Percentiles rank a stretch among this genome's conserved stretches.
Evolutionary conservation across 2,797 vertebrate genomes (phyloP).

Genomic region (Rachycentron canadum): DNA sequence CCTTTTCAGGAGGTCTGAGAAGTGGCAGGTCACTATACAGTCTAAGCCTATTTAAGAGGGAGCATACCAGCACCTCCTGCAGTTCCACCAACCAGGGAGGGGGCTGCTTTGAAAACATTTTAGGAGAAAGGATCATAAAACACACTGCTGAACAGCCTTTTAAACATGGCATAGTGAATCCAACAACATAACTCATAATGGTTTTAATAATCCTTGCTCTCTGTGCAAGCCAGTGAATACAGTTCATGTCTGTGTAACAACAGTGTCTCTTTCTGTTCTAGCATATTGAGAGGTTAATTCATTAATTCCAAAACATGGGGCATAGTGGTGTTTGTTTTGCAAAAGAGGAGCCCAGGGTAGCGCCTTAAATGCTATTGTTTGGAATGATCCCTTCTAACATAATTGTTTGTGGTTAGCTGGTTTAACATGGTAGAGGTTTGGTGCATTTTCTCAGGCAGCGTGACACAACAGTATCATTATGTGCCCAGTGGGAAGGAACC

Average conservation of each 20-base stretch:
- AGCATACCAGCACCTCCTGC: conserved; percentile 79
- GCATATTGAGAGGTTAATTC: conserved; percentile 47
- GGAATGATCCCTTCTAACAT: conserved; percentile 66
- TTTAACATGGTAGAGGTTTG: conserved; percentile 76
- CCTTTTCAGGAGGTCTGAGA: conserved; percentile 79
- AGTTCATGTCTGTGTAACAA: conserved; percentile 23
- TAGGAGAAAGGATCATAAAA: conserved; percentile 68
- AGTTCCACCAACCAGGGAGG: conserved; percentile 55
- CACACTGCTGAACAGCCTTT: conserved; percentile 47
- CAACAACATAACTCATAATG: conserved; percentile 57
- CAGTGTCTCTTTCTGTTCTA: conserved; percentile 19
- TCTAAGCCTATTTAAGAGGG: conserved; percentile 73
- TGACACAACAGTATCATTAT: conserved; percentile 84
- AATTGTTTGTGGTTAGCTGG: conserved; percentile 81
- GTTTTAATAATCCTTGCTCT: conserved; percentile 41
- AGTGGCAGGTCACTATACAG: conserved; percentile 78
- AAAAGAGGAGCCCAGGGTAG: conserved; percentile 57
- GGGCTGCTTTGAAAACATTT: conserved; percentile 72
- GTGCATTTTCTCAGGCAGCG: conserved; percentile 83
- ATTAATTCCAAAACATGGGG: conserved; percentile 54
- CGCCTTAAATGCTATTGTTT: conserved; percentile 76
- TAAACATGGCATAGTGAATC: conserved; percentile 59
- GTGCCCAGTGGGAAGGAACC: conserved; percentile 84
- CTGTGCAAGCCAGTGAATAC: conserved; percentile 15
- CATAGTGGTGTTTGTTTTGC: conserved; percentile 59